Evolutionary conservation across 2,888 invertebrate species (phyloP).

Genomic region (Raillietiella orientalis): DNA sequence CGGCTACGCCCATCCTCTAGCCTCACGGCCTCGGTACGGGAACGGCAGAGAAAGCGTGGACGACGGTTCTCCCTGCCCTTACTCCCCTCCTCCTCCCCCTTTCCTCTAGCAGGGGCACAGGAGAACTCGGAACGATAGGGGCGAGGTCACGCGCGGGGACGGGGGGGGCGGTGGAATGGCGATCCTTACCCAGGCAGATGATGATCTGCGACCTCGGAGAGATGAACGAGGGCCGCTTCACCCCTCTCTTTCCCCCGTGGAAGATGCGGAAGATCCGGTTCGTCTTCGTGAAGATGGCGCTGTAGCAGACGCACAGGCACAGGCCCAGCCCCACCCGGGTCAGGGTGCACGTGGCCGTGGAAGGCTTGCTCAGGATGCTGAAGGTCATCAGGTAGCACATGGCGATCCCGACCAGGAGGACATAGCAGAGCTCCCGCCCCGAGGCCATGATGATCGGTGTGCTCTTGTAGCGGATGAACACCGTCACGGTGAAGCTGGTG

Average conservation of each 20-base stretch:
- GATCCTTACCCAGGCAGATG: constrained; percentile 27
- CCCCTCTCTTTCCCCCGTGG: constrained; percentile 30
- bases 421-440: constrained; percentile 39
- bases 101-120: no score
- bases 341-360: constrained; percentile 25
- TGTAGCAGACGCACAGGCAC: constrained; percentile 35
- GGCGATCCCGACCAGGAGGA: constrained; percentile 30
- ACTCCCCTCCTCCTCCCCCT: no score
- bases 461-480: constrained; percentile 23
- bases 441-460: constrained; percentile 45
- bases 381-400: constrained; percentile 35
- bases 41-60: no score
- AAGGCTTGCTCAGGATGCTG: constrained; percentile 29
- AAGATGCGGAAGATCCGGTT: constrained; percentile 38
- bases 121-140: no score
- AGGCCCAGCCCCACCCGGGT: constrained; percentile 26
- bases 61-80: no score
- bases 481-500: constrained; percentile 24
- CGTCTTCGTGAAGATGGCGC: constrained; percentile 38
- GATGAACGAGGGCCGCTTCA: constrained; percentile 34
- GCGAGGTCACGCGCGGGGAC: no score
- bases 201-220: constrained; percentile 38
- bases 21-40: no score
- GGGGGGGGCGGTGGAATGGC: no score
- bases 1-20: no score